Percentiles rank a stretch among this genome's conserved stretches.
Conservation (phyloP, 2,797 vertebrate species). For the Hyperoplus immaculatus region DNA sequence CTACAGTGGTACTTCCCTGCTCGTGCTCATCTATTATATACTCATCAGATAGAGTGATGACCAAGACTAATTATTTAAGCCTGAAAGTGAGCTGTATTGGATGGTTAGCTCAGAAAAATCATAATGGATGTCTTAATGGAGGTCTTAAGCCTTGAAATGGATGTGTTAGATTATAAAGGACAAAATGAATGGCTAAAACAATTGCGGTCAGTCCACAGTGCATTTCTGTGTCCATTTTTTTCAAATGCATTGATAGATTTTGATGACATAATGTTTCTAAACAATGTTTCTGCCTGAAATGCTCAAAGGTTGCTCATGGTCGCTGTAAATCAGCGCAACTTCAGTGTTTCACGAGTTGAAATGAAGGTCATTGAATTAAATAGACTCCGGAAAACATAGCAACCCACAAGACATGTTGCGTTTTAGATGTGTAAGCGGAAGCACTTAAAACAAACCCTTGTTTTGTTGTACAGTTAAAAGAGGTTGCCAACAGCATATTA, state of each 20-base stretch:
- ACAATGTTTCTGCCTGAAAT: no score
- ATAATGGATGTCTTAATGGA: constrained; percentile 45
- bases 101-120: constrained; percentile 27
- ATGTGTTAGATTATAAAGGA: constrained; percentile 13
- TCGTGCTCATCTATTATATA: constrained; percentile 47
- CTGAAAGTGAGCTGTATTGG: constrained; percentile 47
- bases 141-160: constrained; percentile 48
- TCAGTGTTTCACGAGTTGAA: no score
- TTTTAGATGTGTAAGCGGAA: not conserved
- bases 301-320: no score
- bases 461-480: not conserved
- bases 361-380: no score
- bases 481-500: constrained; percentile 6
- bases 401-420: not conserved
- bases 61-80: constrained; percentile 64
- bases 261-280: constrained; percentile 1
- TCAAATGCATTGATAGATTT: constrained; percentile 1
- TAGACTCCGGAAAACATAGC: no score
- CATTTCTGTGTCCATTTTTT: not conserved
- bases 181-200: not conserved
- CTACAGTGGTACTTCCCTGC: constrained; percentile 20
- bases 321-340: no score
- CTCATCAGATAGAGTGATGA: constrained; percentile 63
- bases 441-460: not conserved
- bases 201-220: not conserved